phyloP scores from a whole-genome alignment of 1,140 invertebrate species.

The Meloidogyne exigua region DNA sequence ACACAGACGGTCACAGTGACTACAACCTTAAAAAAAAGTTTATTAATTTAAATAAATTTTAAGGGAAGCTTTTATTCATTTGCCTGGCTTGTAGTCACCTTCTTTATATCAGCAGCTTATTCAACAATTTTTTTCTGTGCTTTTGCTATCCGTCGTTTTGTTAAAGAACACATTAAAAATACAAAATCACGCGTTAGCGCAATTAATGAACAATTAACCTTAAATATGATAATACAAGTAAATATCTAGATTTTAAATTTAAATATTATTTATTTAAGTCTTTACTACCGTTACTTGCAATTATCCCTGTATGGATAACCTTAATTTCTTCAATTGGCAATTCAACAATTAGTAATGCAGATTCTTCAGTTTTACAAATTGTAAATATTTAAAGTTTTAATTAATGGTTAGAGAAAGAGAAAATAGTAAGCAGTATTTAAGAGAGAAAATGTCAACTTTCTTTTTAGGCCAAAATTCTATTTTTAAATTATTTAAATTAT shows the following conservation, averaged over 20 bases:
- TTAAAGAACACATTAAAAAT: slow-evolving; percentile 6
- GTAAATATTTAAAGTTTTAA: not conserved
- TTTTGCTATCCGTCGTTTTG: not conserved
- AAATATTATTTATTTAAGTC: not conserved
- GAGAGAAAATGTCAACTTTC: too few species aligned
- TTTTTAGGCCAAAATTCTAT: too few species aligned
- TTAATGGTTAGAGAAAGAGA: too few species aligned
- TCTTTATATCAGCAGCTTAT: not conserved
- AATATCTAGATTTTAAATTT: not conserved
- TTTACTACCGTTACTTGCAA: not conserved
- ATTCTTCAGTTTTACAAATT: not conserved
- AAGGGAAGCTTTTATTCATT: slow-evolving; percentile 6
- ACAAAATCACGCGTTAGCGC: not conserved
- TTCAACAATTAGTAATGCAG: not conserved
- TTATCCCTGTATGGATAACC: slow-evolving; percentile 2
- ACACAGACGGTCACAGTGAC: too few species aligned
- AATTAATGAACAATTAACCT: slow-evolving; percentile 7
- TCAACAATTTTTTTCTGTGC: slow-evolving; percentile 9
- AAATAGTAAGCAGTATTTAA: too few species aligned
- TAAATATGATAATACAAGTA: slow-evolving; percentile 17
- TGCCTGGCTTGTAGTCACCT: not conserved
- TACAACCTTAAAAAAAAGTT: too few species aligned
- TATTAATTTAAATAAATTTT: not conserved
- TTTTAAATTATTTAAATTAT: not conserved
- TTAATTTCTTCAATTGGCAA: slow-evolving; percentile 1